phyloP scores from a whole-genome alignment of 2,113 vertebrate genomes.

The Charadrius vociferus region DNA sequence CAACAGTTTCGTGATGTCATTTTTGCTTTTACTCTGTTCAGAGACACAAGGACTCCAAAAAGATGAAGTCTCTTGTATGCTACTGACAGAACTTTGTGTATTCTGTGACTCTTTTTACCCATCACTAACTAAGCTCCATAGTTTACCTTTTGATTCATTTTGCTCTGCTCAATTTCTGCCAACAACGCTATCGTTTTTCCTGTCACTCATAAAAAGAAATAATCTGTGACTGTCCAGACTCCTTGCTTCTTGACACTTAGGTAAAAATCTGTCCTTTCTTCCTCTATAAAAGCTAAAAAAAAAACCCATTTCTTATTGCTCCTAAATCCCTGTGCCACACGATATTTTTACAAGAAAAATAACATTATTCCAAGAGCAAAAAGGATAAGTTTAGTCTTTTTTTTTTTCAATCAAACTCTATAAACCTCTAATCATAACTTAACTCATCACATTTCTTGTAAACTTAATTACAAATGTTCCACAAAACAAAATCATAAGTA shows the following conservation, averaged over 20 bases:
- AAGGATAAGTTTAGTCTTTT: not conserved
- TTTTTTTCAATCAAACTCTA: accelerated
- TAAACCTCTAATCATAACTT: not conserved
- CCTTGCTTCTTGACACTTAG: not conserved
- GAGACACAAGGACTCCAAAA: not conserved
- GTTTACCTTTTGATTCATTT: not conserved
- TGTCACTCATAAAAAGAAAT: not conserved
- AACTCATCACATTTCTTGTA: not conserved
- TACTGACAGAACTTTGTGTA: not conserved
- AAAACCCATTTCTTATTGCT: not conserved
- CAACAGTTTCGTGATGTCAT: not conserved
- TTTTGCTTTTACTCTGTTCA: not conserved
- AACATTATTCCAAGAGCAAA: not conserved
- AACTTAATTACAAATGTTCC: not conserved
- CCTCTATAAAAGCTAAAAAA: not conserved
- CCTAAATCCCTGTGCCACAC: not conserved
- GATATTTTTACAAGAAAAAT: not conserved
- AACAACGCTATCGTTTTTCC: not conserved
- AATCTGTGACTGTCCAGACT: not conserved
- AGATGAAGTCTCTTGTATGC: not conserved
- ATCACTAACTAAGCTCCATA: not conserved
- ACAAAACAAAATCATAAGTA: not conserved
- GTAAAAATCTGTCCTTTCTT: not conserved
- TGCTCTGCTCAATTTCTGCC: not conserved
- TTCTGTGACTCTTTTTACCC: not conserved